Evolutionary conservation across 2,888 invertebrate genomes (phyloP), one percentile per base, ranked within the genome.

Genomic region (Tuta absoluta): DNA sequence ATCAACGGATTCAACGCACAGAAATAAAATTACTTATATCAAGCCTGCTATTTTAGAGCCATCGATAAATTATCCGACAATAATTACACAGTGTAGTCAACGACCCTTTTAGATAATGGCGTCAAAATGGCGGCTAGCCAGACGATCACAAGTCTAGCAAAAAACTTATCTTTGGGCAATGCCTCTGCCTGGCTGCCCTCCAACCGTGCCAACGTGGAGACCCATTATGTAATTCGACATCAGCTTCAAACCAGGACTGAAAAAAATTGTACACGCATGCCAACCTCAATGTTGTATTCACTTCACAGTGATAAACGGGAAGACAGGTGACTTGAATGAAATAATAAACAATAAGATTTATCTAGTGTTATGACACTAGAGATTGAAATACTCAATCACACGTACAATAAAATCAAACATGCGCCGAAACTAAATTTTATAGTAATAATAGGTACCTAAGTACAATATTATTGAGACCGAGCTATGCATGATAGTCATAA

Each of bases 121-220:
- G 72, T 73, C 72, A 77, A 77, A 73, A 84, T 87, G 86, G 86
- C 87, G 65, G 72, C 66, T 71, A 69, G 79, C 85, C 87, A 87
- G 83, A 79, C 79, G 69, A 71, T 72, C 69, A 71, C 75, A 77
- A 75, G 76, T 77, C 76, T 79, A 62, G 71, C 68, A 73, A 78
- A 84, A 83, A 84, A 83, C 79, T 71, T 72, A 73, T 71, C 69
- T 78, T 75, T 73, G 78, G 79, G 73, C 76, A 81, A 75, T 81
- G 78, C 75, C 67, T 72, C 71, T 67, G 68, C 63, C 81, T 87
- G 87, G 87, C 83, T 67, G 56, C 33, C 59, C 75, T 84, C 87
- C 87, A 88, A 87, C 72, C 79, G 79, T 82, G 81, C 79, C 82
- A 80, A 71, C 68, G 70, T 71, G 67, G 71, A 70, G 71, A 73